phyloP scores from a whole-genome alignment of 2,888 invertebrate genomes.

The Yponomeuta plumbellus region DNA sequence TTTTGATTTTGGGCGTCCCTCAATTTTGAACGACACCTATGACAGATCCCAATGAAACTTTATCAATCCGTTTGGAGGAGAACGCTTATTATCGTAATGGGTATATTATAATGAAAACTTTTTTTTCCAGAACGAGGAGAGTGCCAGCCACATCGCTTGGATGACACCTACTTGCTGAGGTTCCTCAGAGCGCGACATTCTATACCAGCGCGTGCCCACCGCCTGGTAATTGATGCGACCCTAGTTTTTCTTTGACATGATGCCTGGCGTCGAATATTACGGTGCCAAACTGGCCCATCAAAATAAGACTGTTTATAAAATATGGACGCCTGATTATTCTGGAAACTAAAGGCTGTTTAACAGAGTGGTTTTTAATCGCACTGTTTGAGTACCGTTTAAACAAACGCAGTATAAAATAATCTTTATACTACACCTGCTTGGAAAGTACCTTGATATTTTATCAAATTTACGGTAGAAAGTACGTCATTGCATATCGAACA shows the following conservation, averaged over 20 bases:
- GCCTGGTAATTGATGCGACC: constrained; percentile 75
- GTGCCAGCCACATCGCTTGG: constrained; percentile 81
- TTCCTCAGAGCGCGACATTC: constrained; percentile 84
- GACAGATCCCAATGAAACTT: too few relatives aligned
- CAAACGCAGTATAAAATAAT: too few relatives aligned
- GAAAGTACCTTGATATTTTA: too few relatives aligned
- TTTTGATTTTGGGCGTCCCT: too few relatives aligned
- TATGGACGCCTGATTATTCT: not conserved
- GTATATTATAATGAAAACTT: not conserved
- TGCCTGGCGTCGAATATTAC: not conserved
- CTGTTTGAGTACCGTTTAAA: not conserved
- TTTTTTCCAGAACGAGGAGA: constrained; percentile 80
- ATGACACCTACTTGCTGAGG: constrained; percentile 82
- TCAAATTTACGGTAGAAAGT: too few relatives aligned
- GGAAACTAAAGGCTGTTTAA: not conserved
- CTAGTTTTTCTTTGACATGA: not conserved
- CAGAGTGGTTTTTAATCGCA: not conserved
- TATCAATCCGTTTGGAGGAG: too few relatives aligned
- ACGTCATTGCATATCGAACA: too few relatives aligned
- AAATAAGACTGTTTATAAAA: not conserved
- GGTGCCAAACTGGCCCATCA: not conserved
- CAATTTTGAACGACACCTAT: too few relatives aligned
- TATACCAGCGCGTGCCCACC: constrained; percentile 81
- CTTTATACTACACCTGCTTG: too few relatives aligned
- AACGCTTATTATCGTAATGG: too few relatives aligned